These are phyloP conservation scores for Forbesichthys agassizii DNA, from an alignment of 2,113 vertebrate species.

Conservation along the genomic window DNA sequence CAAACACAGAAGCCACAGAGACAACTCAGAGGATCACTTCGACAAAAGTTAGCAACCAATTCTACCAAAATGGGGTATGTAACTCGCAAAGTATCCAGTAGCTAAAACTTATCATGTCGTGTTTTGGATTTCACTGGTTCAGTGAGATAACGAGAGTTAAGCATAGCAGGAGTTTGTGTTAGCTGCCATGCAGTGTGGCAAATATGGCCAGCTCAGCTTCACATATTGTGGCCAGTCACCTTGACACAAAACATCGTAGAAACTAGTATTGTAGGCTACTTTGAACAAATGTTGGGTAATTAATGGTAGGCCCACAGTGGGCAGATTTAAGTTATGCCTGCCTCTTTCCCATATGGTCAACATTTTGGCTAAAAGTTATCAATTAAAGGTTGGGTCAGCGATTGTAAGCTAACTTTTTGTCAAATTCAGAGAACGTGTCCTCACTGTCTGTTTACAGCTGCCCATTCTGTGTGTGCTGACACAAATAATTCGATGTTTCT, in stretches of 20 bases:
- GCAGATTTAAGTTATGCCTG: neutral
- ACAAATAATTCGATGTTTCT: too few relatives aligned
- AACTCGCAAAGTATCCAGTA: constrained; percentile 1
- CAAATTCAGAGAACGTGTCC: too few relatives aligned
- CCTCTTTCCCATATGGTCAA: neutral
- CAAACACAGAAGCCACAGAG: constrained; percentile 40
- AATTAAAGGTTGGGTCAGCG: too few relatives aligned
- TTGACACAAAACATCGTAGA: neutral
- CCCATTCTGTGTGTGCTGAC: too few relatives aligned
- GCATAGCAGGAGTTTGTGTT: neutral
- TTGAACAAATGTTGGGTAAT: neutral
- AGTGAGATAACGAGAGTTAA: neutral
- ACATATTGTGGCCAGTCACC: constrained; percentile 10
- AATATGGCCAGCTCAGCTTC: constrained; percentile 26
- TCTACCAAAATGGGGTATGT: constrained; percentile 77
- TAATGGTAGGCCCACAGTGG: neutral
- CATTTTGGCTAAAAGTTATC: too few relatives aligned
- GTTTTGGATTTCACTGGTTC: neutral
- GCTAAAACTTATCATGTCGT: neutral
- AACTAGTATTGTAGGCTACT: neutral
- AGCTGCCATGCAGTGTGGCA: neutral
- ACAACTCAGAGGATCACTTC: constrained; percentile 40
- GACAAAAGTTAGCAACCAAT: constrained; percentile 21
- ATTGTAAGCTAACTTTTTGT: too few relatives aligned
- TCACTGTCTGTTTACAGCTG: too few relatives aligned